A percentile compares a stretch with the other conserved stretches of the same genome.
Evolutionary conservation across 2,113 vertebrate species (phyloP).

Genomic region (Zapus hudsonius): DNA sequence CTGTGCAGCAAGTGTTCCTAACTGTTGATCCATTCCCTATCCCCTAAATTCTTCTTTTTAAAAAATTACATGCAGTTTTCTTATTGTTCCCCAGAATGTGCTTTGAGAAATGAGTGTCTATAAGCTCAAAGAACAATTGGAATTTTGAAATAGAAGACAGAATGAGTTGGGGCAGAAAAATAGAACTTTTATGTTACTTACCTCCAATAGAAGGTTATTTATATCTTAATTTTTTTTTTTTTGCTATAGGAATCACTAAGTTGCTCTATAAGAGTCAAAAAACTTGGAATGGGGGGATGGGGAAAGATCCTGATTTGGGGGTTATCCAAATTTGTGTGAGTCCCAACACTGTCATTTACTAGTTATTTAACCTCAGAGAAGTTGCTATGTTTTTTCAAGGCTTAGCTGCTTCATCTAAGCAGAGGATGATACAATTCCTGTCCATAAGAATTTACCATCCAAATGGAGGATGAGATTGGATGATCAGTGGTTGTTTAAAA

Average conservation of each 20-base stretch:
- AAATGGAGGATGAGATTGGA: background rate
- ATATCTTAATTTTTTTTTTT: background rate
- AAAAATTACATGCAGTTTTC: background rate
- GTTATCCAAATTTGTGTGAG: background rate
- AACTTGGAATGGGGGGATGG: background rate
- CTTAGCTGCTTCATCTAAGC: background rate
- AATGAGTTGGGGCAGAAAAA: background rate
- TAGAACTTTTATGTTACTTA: background rate
- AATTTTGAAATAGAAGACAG: constrained; percentile 16
- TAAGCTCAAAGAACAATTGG: background rate
- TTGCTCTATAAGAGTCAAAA: background rate
- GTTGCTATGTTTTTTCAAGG: constrained; percentile 13
- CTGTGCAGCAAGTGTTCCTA: background rate
- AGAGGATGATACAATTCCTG: background rate
- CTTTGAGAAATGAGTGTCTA: background rate
- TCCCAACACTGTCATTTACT: background rate
- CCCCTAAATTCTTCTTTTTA: background rate
- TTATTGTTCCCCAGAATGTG: background rate
- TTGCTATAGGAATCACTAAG: background rate
- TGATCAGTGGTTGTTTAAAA: background rate
- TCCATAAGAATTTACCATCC: constrained; percentile 6
- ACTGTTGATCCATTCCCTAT: background rate
- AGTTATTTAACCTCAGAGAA: background rate
- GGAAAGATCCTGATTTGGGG: background rate
- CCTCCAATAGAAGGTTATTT: background rate